These are phyloP conservation scores for Luperina testacea DNA, from an alignment of 2,888 invertebrate genomes.

Conservation along the genomic window DNA sequence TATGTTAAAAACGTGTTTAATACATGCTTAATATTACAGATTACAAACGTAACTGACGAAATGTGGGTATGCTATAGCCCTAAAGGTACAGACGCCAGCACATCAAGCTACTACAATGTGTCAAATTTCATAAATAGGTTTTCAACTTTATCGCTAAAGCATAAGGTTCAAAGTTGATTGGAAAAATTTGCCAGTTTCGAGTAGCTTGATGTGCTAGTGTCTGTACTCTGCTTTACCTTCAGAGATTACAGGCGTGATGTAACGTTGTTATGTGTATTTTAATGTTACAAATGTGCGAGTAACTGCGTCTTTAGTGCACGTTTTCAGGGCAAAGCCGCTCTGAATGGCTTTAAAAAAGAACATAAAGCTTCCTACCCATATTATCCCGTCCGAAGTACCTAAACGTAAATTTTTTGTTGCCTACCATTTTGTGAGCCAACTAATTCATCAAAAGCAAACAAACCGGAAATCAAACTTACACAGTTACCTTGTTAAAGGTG, in stretches of 20 bases:
- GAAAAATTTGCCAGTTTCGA: too few relatives aligned
- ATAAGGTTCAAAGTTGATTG: too few relatives aligned
- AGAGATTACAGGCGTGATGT: too few relatives aligned
- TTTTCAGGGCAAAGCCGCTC: not conserved
- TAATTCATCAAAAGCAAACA: slow-evolving; percentile 7
- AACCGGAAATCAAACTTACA: slow-evolving; percentile 2
- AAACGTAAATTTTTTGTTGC: not conserved
- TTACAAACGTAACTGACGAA: too few relatives aligned
- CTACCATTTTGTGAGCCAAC: not conserved
- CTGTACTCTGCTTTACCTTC: too few relatives aligned
- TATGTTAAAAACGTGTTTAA: not conserved
- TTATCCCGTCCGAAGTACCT: not conserved
- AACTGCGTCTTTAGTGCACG: not conserved
- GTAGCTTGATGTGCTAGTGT: too few relatives aligned
- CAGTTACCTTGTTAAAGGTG: slow-evolving; percentile 1
- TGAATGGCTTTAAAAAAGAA: not conserved
- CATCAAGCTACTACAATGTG: too few relatives aligned
- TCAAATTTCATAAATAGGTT: too few relatives aligned
- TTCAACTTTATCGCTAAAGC: too few relatives aligned
- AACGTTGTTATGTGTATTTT: too few relatives aligned
- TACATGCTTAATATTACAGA: not conserved
- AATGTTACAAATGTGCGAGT: not conserved
- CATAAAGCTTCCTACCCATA: not conserved
- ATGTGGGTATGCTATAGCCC: too few relatives aligned
- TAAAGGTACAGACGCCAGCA: too few relatives aligned